These are phyloP conservation scores for Eclectus roratus DNA, from an alignment of 2,113 vertebrate species.

Conservation along the genomic window DNA sequence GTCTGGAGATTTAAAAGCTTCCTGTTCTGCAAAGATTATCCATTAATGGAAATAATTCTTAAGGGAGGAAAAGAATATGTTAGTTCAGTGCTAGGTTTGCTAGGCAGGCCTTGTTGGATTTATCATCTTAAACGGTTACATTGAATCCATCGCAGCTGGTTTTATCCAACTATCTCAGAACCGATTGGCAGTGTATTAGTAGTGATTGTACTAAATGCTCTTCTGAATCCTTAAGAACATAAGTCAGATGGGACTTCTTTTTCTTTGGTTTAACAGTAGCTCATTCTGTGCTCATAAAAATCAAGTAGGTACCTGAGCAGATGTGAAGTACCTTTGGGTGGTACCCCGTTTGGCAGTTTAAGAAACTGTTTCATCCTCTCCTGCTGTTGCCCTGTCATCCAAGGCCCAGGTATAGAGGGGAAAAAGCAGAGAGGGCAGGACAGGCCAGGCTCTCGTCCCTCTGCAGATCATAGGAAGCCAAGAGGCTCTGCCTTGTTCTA, in stretches of 20 bases:
- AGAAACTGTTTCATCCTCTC: background rate
- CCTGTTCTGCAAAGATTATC: conserved; percentile 27
- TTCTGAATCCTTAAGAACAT: conserved; percentile 23
- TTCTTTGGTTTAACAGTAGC: background rate
- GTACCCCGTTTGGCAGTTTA: background rate
- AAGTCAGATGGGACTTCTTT: background rate
- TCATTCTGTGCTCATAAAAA: background rate
- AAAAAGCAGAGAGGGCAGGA: background rate
- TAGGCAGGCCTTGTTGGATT: conserved; percentile 31
- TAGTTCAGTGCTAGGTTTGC: background rate
- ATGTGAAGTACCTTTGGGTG: background rate
- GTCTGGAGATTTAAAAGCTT: conserved; percentile 50
- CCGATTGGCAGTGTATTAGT: background rate
- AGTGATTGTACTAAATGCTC: conserved; percentile 23
- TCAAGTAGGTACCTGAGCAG: background rate
- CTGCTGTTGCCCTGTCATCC: background rate
- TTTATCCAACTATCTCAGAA: background rate
- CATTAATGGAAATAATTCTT: conserved; percentile 39
- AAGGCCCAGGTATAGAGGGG: background rate
- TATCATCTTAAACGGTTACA: conserved; percentile 43
- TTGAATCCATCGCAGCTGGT: conserved; percentile 14
- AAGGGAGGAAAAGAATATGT: background rate
- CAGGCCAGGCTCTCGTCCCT: background rate
- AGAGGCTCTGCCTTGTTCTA: background rate
- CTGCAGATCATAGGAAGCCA: background rate